Evolutionary conservation across 2,888 invertebrate genomes (phyloP), one percentile per base, ranked within the genome.

Genomic region (Oscheius myriophilus): DNA sequence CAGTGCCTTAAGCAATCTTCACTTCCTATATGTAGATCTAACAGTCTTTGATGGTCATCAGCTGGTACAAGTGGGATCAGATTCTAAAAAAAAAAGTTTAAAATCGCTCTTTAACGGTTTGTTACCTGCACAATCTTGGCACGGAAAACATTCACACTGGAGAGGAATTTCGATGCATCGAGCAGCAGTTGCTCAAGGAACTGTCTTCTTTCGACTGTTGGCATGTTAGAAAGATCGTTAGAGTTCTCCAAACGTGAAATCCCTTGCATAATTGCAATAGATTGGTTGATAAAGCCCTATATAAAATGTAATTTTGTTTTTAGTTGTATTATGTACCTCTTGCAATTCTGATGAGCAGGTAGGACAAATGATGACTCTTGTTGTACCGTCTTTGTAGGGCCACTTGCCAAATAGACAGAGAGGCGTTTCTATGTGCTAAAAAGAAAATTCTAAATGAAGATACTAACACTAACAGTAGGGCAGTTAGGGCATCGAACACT

Each of bases 401-500:
- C 69, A 68, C 16, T 69, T 64, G 2, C 81, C 81, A 59, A 79
- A 81, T 18, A 80, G 68, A 46, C 76, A 73, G 14, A 76, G 26
- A 3, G 33, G 45, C 12, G 49, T 57, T 57, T 57, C 33, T 6
- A 33, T 33, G 9, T 33, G 33, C 33, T 33, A 33, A 33, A 59
- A 58, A 51, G 21, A 1, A 51, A 0, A 1, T 51, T 51, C 12
- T 18, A 18, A 51, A 43, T 12, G 43, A 43, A 43, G 43, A 43
- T 14, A 9, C 11, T 14, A 14, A 43, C 14, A 9, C 7, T 16
- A 18, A n/a, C 49, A 53, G 26, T 72, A 46, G 73, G 67, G 53
- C 85, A 85, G 45, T 73, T 62, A 0, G 82, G 85, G 54, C 86
- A 86, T 41, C 74, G 69, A 7, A 83, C 72, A 7, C 84, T 66